Evolutionary conservation across 2,888 invertebrate species (phyloP).

Genomic region (Steinernema carpocapsae): DNA sequence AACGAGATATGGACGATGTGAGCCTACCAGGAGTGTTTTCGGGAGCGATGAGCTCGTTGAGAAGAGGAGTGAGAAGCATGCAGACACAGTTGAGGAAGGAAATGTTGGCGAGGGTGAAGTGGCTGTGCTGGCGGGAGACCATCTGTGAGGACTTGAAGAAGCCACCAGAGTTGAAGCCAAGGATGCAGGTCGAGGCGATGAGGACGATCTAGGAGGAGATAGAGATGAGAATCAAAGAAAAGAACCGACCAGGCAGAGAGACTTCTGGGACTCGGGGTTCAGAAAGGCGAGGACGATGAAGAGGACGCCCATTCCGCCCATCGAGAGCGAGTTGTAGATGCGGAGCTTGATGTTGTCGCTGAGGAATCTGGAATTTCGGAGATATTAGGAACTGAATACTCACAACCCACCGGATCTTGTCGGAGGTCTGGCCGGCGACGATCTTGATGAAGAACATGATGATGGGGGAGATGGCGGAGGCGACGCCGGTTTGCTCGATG

Average conservation of each 20-base stretch:
- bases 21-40: slow-evolving; percentile 51
- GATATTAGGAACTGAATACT: neutral
- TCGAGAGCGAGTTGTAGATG: slow-evolving; percentile 63
- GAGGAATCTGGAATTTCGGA: slow-evolving; percentile 44
- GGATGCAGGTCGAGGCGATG: slow-evolving; percentile 64
- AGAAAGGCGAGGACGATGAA: slow-evolving; percentile 60
- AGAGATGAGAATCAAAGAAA: no score
- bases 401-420: slow-evolving; percentile 49
- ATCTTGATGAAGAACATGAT: slow-evolving; percentile 67
- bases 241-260: slow-evolving; percentile 40
- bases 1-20: no score
- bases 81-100: slow-evolving; percentile 65
- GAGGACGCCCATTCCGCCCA: slow-evolving; percentile 62
- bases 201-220: slow-evolving; percentile 45
- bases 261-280: slow-evolving; percentile 44
- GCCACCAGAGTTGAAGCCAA: slow-evolving; percentile 64
- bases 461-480: slow-evolving; percentile 64
- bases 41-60: slow-evolving; percentile 55
- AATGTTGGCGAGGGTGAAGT: slow-evolving; percentile 67
- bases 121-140: slow-evolving; percentile 64
- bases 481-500: slow-evolving; percentile 66
- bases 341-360: slow-evolving; percentile 63
- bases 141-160: slow-evolving; percentile 63
- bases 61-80: slow-evolving; percentile 64
- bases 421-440: slow-evolving; percentile 64